These are phyloP conservation scores for Pentamera pediparva DNA, from an alignment of 53 echinoderm and acorn worm species.

Conservation along the genomic window DNA sequence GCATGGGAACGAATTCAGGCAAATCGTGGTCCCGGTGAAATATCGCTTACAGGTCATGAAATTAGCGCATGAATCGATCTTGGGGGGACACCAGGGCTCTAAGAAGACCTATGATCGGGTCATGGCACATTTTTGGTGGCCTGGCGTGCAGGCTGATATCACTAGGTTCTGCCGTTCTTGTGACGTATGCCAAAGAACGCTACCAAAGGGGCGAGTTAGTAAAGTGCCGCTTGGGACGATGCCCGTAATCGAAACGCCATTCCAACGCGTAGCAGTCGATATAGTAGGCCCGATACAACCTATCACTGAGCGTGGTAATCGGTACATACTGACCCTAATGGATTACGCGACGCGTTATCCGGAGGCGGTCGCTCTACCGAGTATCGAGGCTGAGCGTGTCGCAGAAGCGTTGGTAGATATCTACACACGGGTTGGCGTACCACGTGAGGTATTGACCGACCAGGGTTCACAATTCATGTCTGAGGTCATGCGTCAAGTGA, in stretches of 20 bases:
- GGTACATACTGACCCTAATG: conserved; percentile 37
- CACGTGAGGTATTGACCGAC: conserved; percentile 44
- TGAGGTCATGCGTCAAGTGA: neutral
- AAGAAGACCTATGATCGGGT: conserved; percentile 50
- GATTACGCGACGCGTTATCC: conserved; percentile 43
- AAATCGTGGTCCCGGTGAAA: conserved; percentile 33
- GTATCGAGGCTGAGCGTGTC: conserved; percentile 29
- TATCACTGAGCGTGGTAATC: conserved; percentile 19
- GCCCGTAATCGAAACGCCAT: conserved; percentile 40
- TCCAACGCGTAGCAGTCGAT: conserved; percentile 42
- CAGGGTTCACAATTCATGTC: neutral
- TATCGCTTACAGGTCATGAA: conserved; percentile 30
- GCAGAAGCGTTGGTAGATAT: conserved; percentile 44
- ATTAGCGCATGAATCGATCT: conserved; percentile 52
- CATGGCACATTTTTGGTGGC: conserved; percentile 26
- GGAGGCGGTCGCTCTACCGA: conserved; percentile 37
- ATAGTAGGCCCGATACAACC: conserved; percentile 47
- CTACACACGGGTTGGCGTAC: conserved; percentile 46
- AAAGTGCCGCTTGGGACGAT: conserved; percentile 44
- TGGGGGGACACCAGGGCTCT: conserved; percentile 43
- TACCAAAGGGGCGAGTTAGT: conserved; percentile 36
- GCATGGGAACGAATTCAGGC: conserved; percentile 17
- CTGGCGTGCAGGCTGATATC: conserved; percentile 38
- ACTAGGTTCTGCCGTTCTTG: conserved; percentile 42
- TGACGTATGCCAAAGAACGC: conserved; percentile 53